phyloP scores from a whole-genome alignment of 2,797 vertebrate genomes.

The Caiman crocodilus region DNA sequence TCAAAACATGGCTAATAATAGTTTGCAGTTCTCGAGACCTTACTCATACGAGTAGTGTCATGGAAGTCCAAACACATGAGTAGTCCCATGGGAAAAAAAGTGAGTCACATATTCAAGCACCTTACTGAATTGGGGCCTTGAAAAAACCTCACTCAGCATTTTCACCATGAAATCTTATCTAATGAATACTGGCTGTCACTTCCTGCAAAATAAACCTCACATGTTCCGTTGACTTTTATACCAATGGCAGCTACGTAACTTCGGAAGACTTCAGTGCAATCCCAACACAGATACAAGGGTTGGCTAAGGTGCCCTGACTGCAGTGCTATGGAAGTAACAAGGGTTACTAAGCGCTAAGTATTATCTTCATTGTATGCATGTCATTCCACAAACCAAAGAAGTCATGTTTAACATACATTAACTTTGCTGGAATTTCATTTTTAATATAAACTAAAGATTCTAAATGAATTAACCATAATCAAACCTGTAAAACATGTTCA shows the following conservation, averaged over 20 bases:
- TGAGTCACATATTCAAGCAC: background rate
- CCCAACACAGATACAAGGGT: background rate
- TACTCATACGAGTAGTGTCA: fast-evolving
- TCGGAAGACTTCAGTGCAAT: background rate
- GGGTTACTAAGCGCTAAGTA: background rate
- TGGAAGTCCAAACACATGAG: background rate
- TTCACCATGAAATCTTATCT: background rate
- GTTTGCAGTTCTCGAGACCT: background rate
- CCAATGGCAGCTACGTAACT: background rate
- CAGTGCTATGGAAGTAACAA: fast-evolving
- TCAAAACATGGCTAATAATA: fast-evolving
- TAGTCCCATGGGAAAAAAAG: background rate
- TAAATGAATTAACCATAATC: background rate
- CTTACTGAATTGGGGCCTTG: background rate
- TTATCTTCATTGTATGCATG: background rate
- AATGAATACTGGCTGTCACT: background rate
- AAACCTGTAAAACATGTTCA: background rate
- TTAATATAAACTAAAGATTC: background rate
- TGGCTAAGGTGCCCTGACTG: background rate
- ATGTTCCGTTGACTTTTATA: no score
- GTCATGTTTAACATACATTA: background rate
- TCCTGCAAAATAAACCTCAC: background rate
- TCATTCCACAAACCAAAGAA: background rate
- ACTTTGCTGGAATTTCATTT: background rate
- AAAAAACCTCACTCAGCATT: background rate